These are phyloP conservation scores for Drosophila arawakana DNA, from an alignment of 1,140 invertebrate species.

Conservation along the genomic window DNA sequence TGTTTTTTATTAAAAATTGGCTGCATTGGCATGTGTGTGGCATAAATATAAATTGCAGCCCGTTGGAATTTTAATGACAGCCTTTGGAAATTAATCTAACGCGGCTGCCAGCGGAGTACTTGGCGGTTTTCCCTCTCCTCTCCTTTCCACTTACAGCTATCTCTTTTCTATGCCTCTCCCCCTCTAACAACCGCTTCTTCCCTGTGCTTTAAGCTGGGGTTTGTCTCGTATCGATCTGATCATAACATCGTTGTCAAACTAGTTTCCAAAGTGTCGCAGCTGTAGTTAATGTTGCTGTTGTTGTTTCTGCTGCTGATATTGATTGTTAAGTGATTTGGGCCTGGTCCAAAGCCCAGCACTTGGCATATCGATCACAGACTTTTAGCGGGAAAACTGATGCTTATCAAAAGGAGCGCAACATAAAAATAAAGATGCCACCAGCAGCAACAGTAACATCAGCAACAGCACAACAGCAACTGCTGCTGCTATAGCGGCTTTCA, in stretches of 20 bases:
- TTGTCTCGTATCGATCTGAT: constrained; percentile 33
- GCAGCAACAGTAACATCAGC: constrained; percentile 1
- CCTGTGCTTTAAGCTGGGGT: neutral
- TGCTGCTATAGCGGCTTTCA: constrained; percentile 55
- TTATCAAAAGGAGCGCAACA: constrained; percentile 41
- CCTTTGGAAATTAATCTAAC: constrained; percentile 83
- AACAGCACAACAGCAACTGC: constrained; percentile 29
- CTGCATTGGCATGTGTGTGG: constrained; percentile 73
- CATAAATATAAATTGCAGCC: constrained; percentile 76
- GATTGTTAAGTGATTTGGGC: constrained; percentile 73
- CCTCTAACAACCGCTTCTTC: neutral
- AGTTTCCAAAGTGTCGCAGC: constrained; percentile 78
- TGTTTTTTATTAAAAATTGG: constrained; percentile 81
- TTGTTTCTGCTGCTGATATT: constrained; percentile 43
- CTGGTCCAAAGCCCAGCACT: constrained; percentile 48
- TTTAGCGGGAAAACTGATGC: constrained; percentile 39
- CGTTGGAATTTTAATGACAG: constrained; percentile 82
- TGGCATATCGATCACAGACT: constrained; percentile 36
- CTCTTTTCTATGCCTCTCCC: too few species aligned
- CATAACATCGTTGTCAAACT: constrained; percentile 70
- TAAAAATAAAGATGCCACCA: constrained; percentile 30
- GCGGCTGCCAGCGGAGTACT: constrained; percentile 53
- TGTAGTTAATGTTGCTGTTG: constrained; percentile 48
- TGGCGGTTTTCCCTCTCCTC: constrained; percentile 2
- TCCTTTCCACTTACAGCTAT: too few species aligned